phyloP scores from a whole-genome alignment of 1,140 invertebrate genomes.

The Bilobella aurantiaca region DNA sequence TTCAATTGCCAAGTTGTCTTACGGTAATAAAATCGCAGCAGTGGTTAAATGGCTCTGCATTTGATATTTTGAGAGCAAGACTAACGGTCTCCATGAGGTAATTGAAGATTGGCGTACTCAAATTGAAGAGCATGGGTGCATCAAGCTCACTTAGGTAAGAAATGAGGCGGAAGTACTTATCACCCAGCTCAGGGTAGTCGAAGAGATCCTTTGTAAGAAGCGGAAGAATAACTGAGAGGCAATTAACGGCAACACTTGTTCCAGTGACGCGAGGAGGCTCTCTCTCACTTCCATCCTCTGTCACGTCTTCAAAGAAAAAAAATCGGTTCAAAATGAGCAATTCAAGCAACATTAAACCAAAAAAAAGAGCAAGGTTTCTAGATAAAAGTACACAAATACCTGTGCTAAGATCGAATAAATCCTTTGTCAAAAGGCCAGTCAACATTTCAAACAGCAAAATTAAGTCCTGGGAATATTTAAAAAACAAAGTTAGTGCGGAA shows the following conservation, averaged over 20 bases:
- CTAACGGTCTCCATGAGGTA: background rate
- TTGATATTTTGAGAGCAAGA: background rate
- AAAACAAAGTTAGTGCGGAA: background rate
- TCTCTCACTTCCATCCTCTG: background rate
- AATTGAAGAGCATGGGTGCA: background rate
- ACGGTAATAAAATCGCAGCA: constrained; percentile 1
- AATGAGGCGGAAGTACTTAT: constrained; percentile 1
- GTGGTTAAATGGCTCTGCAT: background rate
- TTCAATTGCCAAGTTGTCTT: background rate
- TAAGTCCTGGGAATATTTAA: background rate
- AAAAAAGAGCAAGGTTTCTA: too few relatives aligned
- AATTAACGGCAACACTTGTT: background rate
- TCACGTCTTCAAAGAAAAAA: background rate
- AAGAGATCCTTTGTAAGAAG: constrained; percentile 1
- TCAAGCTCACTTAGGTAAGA: background rate
- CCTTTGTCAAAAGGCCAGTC: background rate
- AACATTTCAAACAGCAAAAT: background rate
- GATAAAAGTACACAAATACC: too few relatives aligned
- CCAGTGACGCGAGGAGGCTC: background rate
- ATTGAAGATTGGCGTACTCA: background rate
- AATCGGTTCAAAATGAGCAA: background rate
- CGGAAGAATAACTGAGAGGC: background rate
- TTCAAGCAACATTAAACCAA: background rate
- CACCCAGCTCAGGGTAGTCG: background rate
- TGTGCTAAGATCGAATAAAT: background rate